Evolutionary conservation across 2,888 invertebrate genomes (phyloP).

Genomic region (Apodemia zela): DNA sequence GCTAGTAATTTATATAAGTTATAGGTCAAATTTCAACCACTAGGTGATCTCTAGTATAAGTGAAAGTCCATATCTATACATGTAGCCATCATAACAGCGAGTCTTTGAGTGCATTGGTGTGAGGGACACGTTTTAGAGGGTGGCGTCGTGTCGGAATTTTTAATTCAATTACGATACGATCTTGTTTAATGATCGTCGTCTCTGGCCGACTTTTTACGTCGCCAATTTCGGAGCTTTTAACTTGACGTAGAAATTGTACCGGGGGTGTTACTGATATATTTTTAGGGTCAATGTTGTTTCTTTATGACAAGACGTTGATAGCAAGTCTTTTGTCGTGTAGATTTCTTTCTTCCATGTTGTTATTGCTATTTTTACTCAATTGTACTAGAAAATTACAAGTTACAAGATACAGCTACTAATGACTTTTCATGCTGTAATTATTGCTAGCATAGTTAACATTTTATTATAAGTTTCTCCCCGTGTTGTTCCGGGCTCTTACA

Average conservation of each 20-base stretch:
- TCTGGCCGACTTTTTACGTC: slow-evolving; percentile 55
- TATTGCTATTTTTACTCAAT: too few relatives aligned
- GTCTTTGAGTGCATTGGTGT: slow-evolving; percentile 2
- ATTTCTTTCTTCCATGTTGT: too few relatives aligned
- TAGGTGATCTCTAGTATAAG: too few relatives aligned
- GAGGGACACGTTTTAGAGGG: slow-evolving; percentile 1
- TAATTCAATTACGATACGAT: slow-evolving; percentile 81
- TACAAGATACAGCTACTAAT: too few relatives aligned
- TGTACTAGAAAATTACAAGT: too few relatives aligned
- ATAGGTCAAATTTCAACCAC: too few relatives aligned
- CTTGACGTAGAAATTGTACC: slow-evolving; percentile 7
- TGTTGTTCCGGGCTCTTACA: too few relatives aligned
- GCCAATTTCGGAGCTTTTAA: slow-evolving; percentile 24
- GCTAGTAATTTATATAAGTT: too few relatives aligned
- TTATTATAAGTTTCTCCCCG: too few relatives aligned
- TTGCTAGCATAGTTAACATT: too few relatives aligned
- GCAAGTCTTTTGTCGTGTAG: too few relatives aligned
- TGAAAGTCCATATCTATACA: not conserved
- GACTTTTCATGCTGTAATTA: too few relatives aligned
- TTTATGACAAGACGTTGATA: not conserved
- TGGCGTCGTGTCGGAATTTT: slow-evolving; percentile 72
- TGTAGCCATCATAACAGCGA: not conserved
- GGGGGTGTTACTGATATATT: slow-evolving; percentile 1
- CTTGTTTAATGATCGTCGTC: slow-evolving; percentile 74
- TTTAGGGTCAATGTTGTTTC: not conserved